These are phyloP conservation scores for Nibea coibor DNA, from an alignment of 2,113 vertebrate genomes.

Conservation along the genomic window DNA sequence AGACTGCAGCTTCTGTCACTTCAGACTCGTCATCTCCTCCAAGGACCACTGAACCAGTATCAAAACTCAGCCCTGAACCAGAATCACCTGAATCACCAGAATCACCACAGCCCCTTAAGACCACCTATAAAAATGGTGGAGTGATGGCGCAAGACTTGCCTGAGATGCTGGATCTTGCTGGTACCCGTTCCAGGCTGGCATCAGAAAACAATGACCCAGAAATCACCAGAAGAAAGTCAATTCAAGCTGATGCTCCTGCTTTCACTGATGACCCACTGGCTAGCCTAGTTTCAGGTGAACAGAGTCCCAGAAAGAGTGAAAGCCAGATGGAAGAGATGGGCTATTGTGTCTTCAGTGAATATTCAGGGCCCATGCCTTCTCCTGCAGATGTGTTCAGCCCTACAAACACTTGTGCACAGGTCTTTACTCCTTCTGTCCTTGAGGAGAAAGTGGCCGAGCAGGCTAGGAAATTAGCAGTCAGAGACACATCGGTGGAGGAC, in stretches of 20 bases:
- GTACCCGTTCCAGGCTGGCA: slow-evolving; percentile 89
- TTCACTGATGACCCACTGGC: slow-evolving; percentile 84
- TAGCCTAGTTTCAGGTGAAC: slow-evolving; percentile 85
- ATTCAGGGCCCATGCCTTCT: slow-evolving; percentile 96
- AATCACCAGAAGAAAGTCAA: slow-evolving; percentile 85
- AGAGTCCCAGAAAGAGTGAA: slow-evolving; percentile 91
- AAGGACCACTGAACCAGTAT: slow-evolving; percentile 55
- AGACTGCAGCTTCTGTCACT: slow-evolving; percentile 80
- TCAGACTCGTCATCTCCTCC: slow-evolving; percentile 82
- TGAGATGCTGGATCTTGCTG: slow-evolving; percentile 96
- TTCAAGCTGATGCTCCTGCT: slow-evolving; percentile 82
- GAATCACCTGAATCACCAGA: slow-evolving; percentile 86
- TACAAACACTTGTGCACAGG: slow-evolving; percentile 72
- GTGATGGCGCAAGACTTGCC: slow-evolving; percentile 95
- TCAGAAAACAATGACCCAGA: slow-evolving; percentile 91
- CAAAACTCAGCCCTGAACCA: slow-evolving; percentile 79
- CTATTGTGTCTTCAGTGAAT: slow-evolving; percentile 99
- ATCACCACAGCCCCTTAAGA: slow-evolving; percentile 86
- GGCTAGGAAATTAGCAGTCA: slow-evolving; percentile 73
- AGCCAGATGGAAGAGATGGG: slow-evolving; percentile 96
- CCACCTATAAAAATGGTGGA: slow-evolving; percentile 90
- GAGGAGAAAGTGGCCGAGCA: slow-evolving; percentile 82
- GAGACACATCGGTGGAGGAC: slow-evolving; percentile 74
- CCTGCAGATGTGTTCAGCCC: slow-evolving; percentile 89
- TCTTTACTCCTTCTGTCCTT: slow-evolving; percentile 80